Evolutionary conservation across 2,113 vertebrate genomes (phyloP).

Genomic region (Prunella himalayana): DNA sequence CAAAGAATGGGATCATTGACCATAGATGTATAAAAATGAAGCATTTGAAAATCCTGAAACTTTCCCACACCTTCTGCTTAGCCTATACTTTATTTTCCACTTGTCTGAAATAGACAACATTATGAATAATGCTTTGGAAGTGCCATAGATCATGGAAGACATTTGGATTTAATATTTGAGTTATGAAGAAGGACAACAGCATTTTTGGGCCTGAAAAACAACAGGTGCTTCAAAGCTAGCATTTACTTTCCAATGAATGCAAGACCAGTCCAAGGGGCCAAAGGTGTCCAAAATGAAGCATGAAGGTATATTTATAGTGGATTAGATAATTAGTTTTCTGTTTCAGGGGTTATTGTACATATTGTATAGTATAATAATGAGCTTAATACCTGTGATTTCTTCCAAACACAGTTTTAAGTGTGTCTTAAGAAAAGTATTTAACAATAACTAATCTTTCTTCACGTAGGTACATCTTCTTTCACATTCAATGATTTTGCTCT

Average conservation of each 20-base stretch:
- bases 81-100: not conserved
- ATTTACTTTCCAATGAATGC: not conserved
- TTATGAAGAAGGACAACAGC: not conserved
- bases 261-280: not conserved
- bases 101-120: not conserved
- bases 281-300: not conserved
- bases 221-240: not conserved
- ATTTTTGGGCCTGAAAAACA: not conserved
- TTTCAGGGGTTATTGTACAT: not conserved
- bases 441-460: not conserved
- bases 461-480: not conserved
- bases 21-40: not conserved
- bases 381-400: not conserved
- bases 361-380: not conserved
- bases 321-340: not conserved
- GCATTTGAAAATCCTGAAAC: not conserved
- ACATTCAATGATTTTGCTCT: not conserved
- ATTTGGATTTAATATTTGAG: not conserved
- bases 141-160: not conserved
- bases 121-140: not conserved
- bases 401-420: not conserved
- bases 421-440: not conserved
- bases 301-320: not conserved
- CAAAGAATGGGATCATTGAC: not conserved
- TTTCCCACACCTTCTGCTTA: not conserved